Evolutionary conservation across 2,888 invertebrate species (phyloP).

Genomic region (Chalcis sispes): DNA sequence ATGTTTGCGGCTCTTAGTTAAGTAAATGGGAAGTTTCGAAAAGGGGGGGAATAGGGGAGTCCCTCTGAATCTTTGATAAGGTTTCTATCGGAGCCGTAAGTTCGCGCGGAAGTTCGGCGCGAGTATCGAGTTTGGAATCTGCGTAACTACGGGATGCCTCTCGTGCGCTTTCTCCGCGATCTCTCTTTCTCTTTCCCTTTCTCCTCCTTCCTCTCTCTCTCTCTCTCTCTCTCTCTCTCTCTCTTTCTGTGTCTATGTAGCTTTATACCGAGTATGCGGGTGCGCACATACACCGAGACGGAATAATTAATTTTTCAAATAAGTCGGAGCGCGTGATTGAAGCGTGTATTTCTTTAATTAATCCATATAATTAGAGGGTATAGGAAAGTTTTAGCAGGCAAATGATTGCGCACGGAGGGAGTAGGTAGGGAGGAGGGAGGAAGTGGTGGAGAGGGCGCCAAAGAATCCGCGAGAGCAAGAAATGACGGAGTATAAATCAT

Average conservation of each 20-base stretch:
- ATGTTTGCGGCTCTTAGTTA: conserved; percentile 30
- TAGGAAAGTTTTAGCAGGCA: conserved; percentile 27
- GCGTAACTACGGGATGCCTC: conserved; percentile 57
- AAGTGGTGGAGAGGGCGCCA: background rate
- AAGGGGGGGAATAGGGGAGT: background rate
- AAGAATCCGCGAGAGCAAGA: conserved; percentile 23
- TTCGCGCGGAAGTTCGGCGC: conserved; percentile 42
- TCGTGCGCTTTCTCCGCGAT: too few species aligned
- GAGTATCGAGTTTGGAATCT: conserved; percentile 53
- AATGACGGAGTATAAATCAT: conserved; percentile 48
- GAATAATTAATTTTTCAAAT: conserved; percentile 52
- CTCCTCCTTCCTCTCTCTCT: background rate
- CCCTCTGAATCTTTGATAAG: conserved; percentile 50
- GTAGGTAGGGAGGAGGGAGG: too few species aligned
- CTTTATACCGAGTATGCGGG: conserved; percentile 1
- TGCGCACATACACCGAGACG: background rate
- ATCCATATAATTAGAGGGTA: conserved; percentile 34
- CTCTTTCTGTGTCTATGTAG: background rate
- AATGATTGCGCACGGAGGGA: too few species aligned
- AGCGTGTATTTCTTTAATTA: conserved; percentile 42
- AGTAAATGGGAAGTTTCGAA: conserved; percentile 47
- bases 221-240: conserved; percentile 48
- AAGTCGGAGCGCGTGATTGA: conserved; percentile 20
- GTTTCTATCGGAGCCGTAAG: conserved; percentile 49
- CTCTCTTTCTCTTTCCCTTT: conserved; percentile 23